Conservation (phyloP, 1,140 invertebrate genomes). For the Semibalanus balanoides region DNA sequence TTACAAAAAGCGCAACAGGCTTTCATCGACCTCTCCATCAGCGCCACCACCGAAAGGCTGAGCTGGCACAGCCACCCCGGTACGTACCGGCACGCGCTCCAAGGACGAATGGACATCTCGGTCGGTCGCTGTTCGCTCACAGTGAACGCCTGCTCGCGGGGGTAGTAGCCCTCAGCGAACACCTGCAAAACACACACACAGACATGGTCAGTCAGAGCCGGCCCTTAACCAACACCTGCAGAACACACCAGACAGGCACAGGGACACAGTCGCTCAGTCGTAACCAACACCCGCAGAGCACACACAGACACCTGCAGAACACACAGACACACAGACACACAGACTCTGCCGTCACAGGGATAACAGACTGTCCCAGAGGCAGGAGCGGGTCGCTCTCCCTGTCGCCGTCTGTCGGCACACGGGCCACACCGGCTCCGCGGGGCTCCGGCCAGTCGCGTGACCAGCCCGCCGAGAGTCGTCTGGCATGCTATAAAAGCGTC, state of each 20-base stretch:
- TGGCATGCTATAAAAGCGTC: no score
- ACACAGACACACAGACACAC: constrained; percentile 7
- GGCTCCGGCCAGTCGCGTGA: no score
- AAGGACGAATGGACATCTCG: constrained; percentile 66
- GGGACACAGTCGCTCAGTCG: neutral
- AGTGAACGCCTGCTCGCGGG: constrained; percentile 66
- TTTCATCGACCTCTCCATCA: no score
- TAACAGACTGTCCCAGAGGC: neutral
- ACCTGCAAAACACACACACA: no score
- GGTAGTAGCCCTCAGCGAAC: constrained; percentile 64
- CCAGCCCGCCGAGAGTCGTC: no score
- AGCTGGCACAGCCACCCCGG: neutral
- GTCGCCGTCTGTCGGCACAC: no score
- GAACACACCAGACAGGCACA: neutral
- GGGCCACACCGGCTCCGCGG: no score
- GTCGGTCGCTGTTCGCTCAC: constrained; percentile 74
- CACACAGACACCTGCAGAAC: neutral
- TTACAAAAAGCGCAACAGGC: no score
- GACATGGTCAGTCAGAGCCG: no score
- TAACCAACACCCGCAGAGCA: neutral
- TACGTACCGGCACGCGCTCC: constrained; percentile 57
- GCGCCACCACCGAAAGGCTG: no score
- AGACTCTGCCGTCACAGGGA: neutral
- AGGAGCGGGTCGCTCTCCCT: no score
- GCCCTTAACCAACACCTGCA: no score